A percentile compares a stretch with the other conserved stretches of the same genome.
phyloP scores from a whole-genome alignment of 2,888 invertebrate species.

The Cephus sareptanus region DNA sequence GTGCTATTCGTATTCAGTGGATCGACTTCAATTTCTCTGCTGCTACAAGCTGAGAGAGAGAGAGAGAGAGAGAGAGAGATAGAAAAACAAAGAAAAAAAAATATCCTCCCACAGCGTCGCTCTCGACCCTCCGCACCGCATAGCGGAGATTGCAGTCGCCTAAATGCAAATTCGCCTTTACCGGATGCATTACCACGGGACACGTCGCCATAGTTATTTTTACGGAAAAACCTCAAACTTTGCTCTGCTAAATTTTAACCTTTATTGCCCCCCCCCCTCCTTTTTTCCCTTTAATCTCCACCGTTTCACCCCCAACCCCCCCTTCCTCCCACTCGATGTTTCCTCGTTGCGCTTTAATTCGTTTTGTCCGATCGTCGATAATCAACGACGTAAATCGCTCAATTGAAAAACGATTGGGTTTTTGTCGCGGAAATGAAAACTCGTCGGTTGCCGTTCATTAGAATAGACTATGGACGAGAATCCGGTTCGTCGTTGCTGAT shows the following conservation, averaged over 20 bases:
- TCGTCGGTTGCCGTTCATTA: neutral
- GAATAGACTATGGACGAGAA: neutral
- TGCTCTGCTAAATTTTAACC: neutral
- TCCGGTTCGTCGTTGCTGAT: neutral
- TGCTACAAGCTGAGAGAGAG: neutral
- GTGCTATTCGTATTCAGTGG: constrained; percentile 4
- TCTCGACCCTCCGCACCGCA: neutral
- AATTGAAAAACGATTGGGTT: neutral
- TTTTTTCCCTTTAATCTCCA: neutral
- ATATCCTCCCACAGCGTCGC: neutral
- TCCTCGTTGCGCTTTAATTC: neutral
- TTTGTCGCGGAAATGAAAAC: neutral
- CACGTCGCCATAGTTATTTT: neutral
- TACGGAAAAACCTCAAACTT: neutral
- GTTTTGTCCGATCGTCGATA: neutral
- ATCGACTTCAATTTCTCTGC: constrained; percentile 7
- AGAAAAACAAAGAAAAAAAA: neutral
- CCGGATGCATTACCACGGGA: neutral
- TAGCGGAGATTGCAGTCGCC: neutral
- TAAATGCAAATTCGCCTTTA: neutral
- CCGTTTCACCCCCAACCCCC: too few species aligned
- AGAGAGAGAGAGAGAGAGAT: neutral
- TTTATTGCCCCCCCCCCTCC: neutral
- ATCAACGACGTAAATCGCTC: neutral
- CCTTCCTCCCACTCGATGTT: neutral